Evolutionary conservation across 2,888 invertebrate genomes (phyloP).

Genomic region (Aporophyla lueneburgensis): DNA sequence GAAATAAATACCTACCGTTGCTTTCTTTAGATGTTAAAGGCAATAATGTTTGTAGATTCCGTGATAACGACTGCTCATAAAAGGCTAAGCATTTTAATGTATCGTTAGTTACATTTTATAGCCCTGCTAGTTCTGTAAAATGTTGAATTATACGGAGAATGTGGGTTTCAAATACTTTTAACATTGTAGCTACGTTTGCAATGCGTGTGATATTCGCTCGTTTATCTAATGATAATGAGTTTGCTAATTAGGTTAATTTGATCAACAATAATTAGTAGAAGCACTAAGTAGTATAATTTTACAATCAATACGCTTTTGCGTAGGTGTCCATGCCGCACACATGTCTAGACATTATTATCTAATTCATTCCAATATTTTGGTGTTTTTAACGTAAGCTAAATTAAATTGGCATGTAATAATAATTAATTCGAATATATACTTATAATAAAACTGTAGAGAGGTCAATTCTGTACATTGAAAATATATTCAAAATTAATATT

Average conservation of each 20-base stretch:
- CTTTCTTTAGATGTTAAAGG: conserved; percentile 48
- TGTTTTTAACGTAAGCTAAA: neutral
- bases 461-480: too few relatives aligned
- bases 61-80: conserved; percentile 67
- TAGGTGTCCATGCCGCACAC: neutral
- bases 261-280: conserved; percentile 11
- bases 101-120: conserved; percentile 65
- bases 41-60: conserved; percentile 64
- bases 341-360: neutral
- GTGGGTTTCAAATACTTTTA: conserved; percentile 30
- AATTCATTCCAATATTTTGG: neutral
- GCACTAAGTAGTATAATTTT: neutral
- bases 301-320: conserved; percentile 6
- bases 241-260: conserved; percentile 38
- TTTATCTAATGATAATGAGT: conserved; percentile 18
- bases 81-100: conserved; percentile 65
- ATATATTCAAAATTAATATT: too few relatives aligned
- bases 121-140: conserved; percentile 57
- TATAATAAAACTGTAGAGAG: too few relatives aligned
- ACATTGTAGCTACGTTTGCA: conserved; percentile 27
- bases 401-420: neutral
- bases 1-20: conserved; percentile 54
- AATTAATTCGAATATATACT: neutral
- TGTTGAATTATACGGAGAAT: conserved; percentile 47
- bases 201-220: conserved; percentile 14